phyloP scores from a whole-genome alignment of 2,888 invertebrate genomes.

The Drosophila monieri region DNA sequence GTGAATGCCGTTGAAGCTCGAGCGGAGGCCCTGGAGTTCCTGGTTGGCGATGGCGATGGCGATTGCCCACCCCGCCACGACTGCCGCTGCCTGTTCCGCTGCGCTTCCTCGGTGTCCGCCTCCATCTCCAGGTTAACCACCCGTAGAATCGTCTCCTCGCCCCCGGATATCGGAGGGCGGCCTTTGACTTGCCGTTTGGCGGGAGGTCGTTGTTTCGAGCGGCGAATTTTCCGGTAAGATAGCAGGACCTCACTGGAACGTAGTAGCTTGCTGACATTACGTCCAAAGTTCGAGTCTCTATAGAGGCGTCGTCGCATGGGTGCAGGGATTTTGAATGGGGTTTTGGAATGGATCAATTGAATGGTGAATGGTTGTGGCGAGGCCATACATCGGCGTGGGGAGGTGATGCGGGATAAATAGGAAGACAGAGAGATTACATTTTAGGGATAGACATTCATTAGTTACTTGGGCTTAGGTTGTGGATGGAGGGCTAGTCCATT shows the following conservation, averaged over 20 bases:
- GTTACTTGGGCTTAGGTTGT: conserved; percentile 21
- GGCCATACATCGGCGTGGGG: conserved; percentile 15
- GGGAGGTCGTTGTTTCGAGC: background rate
- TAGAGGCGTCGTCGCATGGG: conserved; percentile 23
- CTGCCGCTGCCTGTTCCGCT: conserved; percentile 36
- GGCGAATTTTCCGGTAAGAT: background rate
- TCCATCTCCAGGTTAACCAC: conserved; percentile 65
- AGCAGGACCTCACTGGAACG: conserved; percentile 18
- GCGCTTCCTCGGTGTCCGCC: conserved; percentile 60
- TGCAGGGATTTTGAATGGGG: conserved; percentile 33
- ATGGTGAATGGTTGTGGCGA: conserved; percentile 14
- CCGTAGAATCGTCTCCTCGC: conserved; percentile 33
- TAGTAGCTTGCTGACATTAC: conserved; percentile 27
- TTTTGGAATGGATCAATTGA: conserved; percentile 19
- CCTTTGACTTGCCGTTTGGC: no score
- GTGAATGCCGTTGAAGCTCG: no score
- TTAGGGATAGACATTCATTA: conserved; percentile 43
- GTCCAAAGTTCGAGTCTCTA: conserved; percentile 53
- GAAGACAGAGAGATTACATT: conserved; percentile 57
- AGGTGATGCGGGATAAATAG: conserved; percentile 48
- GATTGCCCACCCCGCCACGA: conserved; percentile 21
- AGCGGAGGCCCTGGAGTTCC: background rate
- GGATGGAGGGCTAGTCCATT: conserved; percentile 19
- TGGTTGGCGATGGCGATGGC: no score
- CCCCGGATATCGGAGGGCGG: background rate